Conservation (phyloP, 1,140 invertebrate genomes). For the Drosophila micromelanica region DNA sequence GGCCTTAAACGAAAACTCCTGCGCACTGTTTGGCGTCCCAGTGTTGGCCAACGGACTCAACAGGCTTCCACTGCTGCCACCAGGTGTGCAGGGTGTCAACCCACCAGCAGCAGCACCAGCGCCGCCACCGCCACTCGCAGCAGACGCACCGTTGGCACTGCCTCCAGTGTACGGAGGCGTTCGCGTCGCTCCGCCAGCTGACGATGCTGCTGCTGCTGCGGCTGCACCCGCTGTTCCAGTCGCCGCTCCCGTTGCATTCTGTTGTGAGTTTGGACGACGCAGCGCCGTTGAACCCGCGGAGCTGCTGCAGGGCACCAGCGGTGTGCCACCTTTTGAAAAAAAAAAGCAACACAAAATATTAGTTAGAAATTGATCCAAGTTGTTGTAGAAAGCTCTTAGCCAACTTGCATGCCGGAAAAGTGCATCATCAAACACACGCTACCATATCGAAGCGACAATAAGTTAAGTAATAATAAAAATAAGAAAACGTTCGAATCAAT, state of each 20-base stretch:
- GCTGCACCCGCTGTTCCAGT: conserved; percentile 19
- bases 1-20: conserved; percentile 93
- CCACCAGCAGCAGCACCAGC: conserved; percentile 5
- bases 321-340: conserved; percentile 85
- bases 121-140: conserved; percentile 9
- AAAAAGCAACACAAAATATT: conserved; percentile 32
- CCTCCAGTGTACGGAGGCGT: conserved; percentile 56
- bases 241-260: conserved; percentile 39
- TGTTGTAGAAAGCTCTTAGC: conserved; percentile 23
- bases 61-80: conserved; percentile 49
- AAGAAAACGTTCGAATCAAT: conserved; percentile 41
- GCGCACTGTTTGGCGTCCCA: conserved; percentile 58
- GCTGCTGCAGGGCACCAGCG: conserved; percentile 85
- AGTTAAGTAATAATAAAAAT: conserved; percentile 22
- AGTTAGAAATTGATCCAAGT: conserved; percentile 24
- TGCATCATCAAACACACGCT: conserved; percentile 48
- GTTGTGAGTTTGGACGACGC: conserved; percentile 46
- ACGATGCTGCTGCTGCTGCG: conserved; percentile 7
- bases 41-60: conserved; percentile 53
- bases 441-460: conserved; percentile 45
- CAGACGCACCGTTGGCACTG: conserved; percentile 23
- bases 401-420: conserved; percentile 68
- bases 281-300: conserved; percentile 61
- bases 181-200: conserved; percentile 27
- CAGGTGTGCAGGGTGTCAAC: conserved; percentile 60